Percentiles rank a stretch among this genome's conserved stretches.
Conservation (phyloP, 2,797 vertebrate species). For the Alosa sapidissima region DNA sequence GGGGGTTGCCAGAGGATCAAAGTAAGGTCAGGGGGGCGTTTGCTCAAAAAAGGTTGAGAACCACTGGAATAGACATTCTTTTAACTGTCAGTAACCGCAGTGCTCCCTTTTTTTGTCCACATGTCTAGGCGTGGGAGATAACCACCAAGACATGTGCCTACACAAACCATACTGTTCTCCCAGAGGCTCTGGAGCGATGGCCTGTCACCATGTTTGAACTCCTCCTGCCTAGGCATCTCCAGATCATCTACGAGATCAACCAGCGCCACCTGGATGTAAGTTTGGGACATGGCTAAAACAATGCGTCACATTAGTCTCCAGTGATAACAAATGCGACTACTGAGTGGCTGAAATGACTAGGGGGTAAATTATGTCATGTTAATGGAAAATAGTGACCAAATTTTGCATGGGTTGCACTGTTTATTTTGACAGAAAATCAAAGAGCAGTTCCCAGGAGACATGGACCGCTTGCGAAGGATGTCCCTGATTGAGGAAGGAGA, state of each 20-base stretch:
- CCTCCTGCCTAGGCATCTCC: constrained; percentile 82
- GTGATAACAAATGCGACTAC: not conserved
- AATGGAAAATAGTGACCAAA: too few relatives aligned
- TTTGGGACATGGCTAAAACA: not conserved
- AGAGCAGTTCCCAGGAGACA: constrained; percentile 76
- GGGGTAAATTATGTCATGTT: too few relatives aligned
- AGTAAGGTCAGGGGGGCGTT: too few relatives aligned
- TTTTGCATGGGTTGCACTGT: not conserved
- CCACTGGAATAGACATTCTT: too few relatives aligned
- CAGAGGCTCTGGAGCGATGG: constrained; percentile 88
- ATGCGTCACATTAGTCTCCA: not conserved
- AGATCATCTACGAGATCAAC: constrained; percentile 86
- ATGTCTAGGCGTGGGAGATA: constrained; percentile 83
- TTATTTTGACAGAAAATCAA: constrained; percentile 67
- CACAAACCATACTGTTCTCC: constrained; percentile 88
- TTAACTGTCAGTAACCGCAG: not conserved
- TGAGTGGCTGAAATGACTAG: too few relatives aligned
- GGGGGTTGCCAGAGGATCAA: too few relatives aligned
- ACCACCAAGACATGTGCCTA: constrained; percentile 83
- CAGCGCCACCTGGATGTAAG: constrained; percentile 81
- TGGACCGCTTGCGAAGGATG: constrained; percentile 78
- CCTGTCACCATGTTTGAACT: constrained; percentile 83
- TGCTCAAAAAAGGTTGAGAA: too few relatives aligned
- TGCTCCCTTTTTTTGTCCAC: not conserved
- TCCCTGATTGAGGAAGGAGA: constrained; percentile 83